phyloP scores from a whole-genome alignment of 2,113 vertebrate species.

The Limanda limanda region DNA sequence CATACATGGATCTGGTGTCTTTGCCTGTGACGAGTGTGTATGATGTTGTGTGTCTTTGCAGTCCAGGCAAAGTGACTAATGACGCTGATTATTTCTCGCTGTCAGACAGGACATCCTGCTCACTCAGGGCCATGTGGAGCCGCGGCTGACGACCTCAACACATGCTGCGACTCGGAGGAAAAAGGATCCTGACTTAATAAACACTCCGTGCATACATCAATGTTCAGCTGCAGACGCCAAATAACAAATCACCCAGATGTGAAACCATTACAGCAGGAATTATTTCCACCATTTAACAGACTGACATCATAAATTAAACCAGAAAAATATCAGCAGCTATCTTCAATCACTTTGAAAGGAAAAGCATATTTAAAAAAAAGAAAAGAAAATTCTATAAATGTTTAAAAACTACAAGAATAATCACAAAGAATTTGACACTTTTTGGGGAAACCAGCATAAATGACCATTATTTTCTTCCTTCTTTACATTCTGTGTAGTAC shows the following conservation, averaged over 20 bases:
- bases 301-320: background rate
- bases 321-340: background rate
- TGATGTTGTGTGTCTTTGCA: constrained; percentile 12
- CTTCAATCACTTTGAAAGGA: background rate
- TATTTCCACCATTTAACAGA: constrained; percentile 5
- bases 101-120: constrained; percentile 69
- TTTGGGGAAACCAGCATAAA: too few species aligned
- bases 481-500: too few species aligned
- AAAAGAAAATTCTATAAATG: background rate
- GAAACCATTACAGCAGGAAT: background rate
- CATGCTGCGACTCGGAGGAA: constrained; percentile 51
- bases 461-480: too few species aligned
- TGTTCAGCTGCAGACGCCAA: constrained; percentile 39
- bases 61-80: constrained; percentile 40
- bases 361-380: background rate
- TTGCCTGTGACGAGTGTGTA: background rate
- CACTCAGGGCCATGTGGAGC: constrained; percentile 45
- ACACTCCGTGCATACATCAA: constrained; percentile 47
- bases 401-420: background rate
- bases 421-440: background rate
- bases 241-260: constrained; percentile 32
- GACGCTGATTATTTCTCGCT: constrained; percentile 61
- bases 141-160: constrained; percentile 67
- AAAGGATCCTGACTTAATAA: constrained; percentile 56
- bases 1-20: constrained; percentile 19